Percentiles rank a stretch among this genome's conserved stretches.
Evolutionary conservation across 2,797 vertebrate genomes (phyloP).

Genomic region (Onychomys torridus): DNA sequence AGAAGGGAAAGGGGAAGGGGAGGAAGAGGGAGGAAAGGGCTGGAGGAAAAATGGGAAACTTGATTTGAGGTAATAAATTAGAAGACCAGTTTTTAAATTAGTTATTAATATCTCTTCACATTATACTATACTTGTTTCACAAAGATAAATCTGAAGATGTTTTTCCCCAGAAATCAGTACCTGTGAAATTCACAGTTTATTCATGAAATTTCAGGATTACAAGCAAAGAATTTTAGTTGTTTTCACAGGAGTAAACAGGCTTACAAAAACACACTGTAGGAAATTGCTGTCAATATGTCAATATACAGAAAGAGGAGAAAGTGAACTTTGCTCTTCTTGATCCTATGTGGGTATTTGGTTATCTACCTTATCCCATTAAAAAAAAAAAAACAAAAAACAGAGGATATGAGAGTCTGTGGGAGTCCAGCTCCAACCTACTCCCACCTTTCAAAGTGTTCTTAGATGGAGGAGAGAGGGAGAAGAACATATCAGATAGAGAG

Average conservation of each 20-base stretch:
- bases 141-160: not conserved
- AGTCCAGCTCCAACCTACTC: too few species aligned
- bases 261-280: not conserved
- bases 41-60: not conserved
- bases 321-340: not conserved
- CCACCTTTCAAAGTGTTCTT: too few species aligned
- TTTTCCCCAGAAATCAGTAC: not conserved
- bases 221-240: not conserved
- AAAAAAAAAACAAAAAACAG: not conserved
- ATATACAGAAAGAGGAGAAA: not conserved
- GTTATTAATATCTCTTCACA: not conserved
- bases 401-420: too few species aligned
- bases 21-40: not conserved
- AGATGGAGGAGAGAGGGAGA: too few species aligned
- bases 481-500: too few species aligned
- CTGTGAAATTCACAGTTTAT: not conserved
- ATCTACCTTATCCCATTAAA: not conserved
- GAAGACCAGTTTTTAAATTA: not conserved
- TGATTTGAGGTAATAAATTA: too few species aligned
- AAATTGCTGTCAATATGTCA: not conserved
- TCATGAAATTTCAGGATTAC: not conserved
- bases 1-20: not conserved
- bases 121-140: not conserved
- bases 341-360: not conserved
- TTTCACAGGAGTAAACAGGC: not conserved